A percentile compares a stretch with the other conserved stretches of the same genome.
Conservation (phyloP, 1,140 invertebrate genomes). For the Temnothorax longispinosus region DNA sequence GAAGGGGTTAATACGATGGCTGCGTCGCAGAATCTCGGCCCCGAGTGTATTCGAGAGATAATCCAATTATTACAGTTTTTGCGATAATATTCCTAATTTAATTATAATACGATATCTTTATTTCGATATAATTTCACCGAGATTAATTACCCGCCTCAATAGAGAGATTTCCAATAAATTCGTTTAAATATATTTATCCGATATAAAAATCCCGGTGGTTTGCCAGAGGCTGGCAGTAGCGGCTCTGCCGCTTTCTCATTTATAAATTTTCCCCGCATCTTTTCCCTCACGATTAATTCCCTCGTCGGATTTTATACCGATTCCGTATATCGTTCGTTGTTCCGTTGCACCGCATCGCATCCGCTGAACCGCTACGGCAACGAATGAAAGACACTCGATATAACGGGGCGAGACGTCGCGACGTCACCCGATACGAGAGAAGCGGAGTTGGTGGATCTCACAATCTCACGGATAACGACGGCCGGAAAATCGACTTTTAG, state of each 20-base stretch:
- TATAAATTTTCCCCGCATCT: neutral
- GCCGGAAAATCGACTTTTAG: constrained; percentile 69
- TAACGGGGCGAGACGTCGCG: constrained; percentile 19
- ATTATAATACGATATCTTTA: neutral
- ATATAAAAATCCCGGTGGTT: constrained; percentile 7
- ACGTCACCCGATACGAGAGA: constrained; percentile 18
- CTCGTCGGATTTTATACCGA: neutral
- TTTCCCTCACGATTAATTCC: neutral
- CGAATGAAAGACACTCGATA: constrained; percentile 7
- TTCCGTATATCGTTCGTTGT: neutral
- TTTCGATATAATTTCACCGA: constrained; percentile 1
- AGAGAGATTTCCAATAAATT: neutral
- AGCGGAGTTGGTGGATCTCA: neutral
- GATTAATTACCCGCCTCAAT: neutral
- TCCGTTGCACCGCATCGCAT: neutral
- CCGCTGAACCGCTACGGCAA: neutral
- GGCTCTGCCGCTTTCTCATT: neutral
- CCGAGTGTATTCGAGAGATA: constrained; percentile 25
- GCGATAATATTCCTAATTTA: neutral
- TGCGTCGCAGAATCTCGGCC: constrained; percentile 9
- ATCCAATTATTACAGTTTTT: constrained; percentile 4
- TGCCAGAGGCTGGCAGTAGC: neutral
- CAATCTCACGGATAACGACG: constrained; percentile 54
- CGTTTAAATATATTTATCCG: neutral
- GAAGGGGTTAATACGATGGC: constrained; percentile 42